phyloP scores from a whole-genome alignment of 2,888 invertebrate genomes.

The Melitaea athalia region DNA sequence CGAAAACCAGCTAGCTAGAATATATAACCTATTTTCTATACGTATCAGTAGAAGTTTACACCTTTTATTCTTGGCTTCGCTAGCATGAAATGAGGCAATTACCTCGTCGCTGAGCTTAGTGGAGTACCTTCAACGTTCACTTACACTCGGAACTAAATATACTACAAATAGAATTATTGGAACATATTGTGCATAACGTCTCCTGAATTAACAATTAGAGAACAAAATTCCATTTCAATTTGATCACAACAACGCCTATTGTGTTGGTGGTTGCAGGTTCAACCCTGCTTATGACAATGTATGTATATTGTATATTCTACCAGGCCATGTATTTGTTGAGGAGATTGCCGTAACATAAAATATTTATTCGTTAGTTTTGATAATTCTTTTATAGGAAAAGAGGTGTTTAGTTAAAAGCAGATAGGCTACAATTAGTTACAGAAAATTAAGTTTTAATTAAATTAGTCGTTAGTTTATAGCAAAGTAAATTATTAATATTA shows the following conservation, averaged over 20 bases:
- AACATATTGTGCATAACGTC: no score
- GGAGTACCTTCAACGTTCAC: neutral
- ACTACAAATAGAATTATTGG: constrained; percentile 2
- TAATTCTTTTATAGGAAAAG: no score
- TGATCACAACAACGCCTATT: no score
- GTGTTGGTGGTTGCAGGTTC: no score
- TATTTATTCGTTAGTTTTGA: no score
- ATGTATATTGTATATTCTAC: no score
- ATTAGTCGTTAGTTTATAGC: neutral
- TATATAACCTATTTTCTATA: neutral
- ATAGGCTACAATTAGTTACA: neutral
- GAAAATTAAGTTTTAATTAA: neutral
- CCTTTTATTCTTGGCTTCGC: neutral
- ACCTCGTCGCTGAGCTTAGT: neutral
- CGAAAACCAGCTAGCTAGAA: neutral
- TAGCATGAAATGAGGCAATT: constrained; percentile 2
- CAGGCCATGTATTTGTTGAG: no score
- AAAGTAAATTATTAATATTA: neutral
- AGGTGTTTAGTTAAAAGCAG: no score
- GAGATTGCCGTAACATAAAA: no score
- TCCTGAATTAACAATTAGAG: no score
- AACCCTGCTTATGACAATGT: no score
- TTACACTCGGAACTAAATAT: neutral
- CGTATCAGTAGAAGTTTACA: neutral
- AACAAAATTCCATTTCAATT: no score